Base-by-base conservation (phyloP, 2,113 vertebrate species). In the Platichthys stellatus region DNA sequence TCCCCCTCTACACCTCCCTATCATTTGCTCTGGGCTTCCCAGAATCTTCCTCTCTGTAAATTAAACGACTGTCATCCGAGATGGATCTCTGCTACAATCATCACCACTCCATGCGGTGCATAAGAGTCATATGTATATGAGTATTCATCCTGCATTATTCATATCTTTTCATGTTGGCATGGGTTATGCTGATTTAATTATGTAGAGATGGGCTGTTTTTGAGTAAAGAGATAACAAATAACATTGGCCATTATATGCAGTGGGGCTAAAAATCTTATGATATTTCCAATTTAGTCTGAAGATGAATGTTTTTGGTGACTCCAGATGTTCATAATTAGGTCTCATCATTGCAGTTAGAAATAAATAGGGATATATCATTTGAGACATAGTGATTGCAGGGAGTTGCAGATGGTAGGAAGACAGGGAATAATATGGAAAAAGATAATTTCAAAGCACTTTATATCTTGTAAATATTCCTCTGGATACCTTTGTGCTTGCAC, bases 271-370 rank as follows among this genome's bases (percentile, higher is more conserved):
- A 13, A 72, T 74, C n/a, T 23, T 35, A 24, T 43, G 13, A 8
- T 13, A 17, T 56, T 77, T 70, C 47, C 47, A 17, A 4, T 18
- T 18, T 7, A 51, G 47, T 51, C 15, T 18, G 5, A 51, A 17
- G 47, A 20, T 51, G 47, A 18, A 51, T n/a, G 43, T 63, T 61
- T 72, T 71, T 53, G 43, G 63, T 17, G 71, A 65, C 24, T 74
- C 63, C 63, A 82, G 74, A 65, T 69, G 78, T 70, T 84, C 66
- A 72, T 23, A 60, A 43, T 78, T 35, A 74, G 54, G 47, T 69
- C 15, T 59, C 72, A 73, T 76, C 58, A 71, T 45, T 63, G 14
- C 58, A 63, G 56, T 76, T 31, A 57, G n/a, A 21, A 54, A 40
- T 45, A 61, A 72, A 68, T 60, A 72, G 35, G 35, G 38, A 43